These are phyloP conservation scores for Vidua chalybeata DNA, from an alignment of 2,113 vertebrate species.

Conservation along the genomic window DNA sequence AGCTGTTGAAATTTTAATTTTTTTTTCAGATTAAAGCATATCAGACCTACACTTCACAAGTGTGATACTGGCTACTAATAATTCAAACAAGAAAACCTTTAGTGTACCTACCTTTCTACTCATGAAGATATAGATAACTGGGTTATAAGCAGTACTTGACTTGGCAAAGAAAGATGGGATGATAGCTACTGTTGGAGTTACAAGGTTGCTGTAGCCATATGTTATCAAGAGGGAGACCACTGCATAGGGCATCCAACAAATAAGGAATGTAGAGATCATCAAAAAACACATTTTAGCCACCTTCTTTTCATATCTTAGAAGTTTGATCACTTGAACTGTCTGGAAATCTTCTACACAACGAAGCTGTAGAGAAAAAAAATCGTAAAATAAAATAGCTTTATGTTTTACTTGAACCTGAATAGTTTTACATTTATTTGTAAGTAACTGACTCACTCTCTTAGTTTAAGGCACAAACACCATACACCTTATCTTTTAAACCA, in stretches of 20 bases:
- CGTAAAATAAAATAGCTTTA: background rate
- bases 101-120: constrained; percentile 85
- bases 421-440: background rate
- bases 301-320: constrained; percentile 90
- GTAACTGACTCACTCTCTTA: background rate
- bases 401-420: background rate
- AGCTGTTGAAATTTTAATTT: background rate
- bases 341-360: constrained; percentile 88
- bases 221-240: constrained; percentile 86
- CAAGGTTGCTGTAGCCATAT: constrained; percentile 79
- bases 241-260: constrained; percentile 90
- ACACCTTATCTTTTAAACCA: background rate
- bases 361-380: constrained; percentile 73
- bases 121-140: constrained; percentile 91
- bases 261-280: constrained; percentile 87
- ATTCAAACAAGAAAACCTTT: background rate
- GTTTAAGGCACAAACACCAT: background rate
- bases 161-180: constrained; percentile 90
- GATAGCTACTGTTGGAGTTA: constrained; percentile 86
- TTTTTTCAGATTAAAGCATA: background rate
- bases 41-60: background rate
- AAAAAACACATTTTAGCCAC: constrained; percentile 89
- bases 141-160: constrained; percentile 89
- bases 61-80: background rate
- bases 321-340: constrained; percentile 86